Evolutionary conservation across 2,113 vertebrate genomes (phyloP).

Genomic region (human (Homo sapiens)): GRCh38 chr6:132244001-132244500

Average conservation of each 20-base stretch:
- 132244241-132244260: slow-evolving; percentile 40
- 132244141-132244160: slow-evolving; percentile 69
- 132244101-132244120: slow-evolving; percentile 69
- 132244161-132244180: slow-evolving; percentile 66
- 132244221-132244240: slow-evolving; percentile 55
- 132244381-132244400: too few species aligned
- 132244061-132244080: slow-evolving; percentile 50
- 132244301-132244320: slow-evolving; percentile 49
- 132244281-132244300: slow-evolving; percentile 38
- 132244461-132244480: too few species aligned
- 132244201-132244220: slow-evolving; percentile 45
- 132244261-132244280: slow-evolving; percentile 63
- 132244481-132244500: too few species aligned
- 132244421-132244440: too few species aligned
- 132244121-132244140: slow-evolving; percentile 73
- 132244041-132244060: slow-evolving; percentile 64
- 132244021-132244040: slow-evolving; percentile 52
- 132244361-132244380: too few species aligned
- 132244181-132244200: slow-evolving; percentile 59
- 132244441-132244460: too few species aligned
- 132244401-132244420: too few species aligned
- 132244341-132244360: not conserved
- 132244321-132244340: slow-evolving; percentile 41
- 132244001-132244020: slow-evolving; percentile 55
- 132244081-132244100: slow-evolving; percentile 53